Evolutionary conservation across 2,888 invertebrate species (phyloP).

Genomic region (Cataglyphis livida): DNA sequence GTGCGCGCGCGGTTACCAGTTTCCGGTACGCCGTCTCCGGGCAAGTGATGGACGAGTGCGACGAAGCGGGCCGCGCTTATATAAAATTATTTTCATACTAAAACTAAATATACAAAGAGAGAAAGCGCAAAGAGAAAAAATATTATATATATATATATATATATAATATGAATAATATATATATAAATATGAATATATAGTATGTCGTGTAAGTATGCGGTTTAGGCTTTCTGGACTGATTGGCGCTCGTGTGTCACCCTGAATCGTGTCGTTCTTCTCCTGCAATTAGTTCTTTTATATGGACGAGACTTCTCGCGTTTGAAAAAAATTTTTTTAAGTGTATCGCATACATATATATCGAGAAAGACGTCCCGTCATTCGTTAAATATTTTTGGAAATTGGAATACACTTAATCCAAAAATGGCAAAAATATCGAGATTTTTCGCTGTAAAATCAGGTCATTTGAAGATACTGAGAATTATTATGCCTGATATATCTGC

Average conservation of each 20-base stretch:
- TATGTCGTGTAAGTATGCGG: constrained; percentile 72
- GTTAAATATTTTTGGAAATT: constrained; percentile 13
- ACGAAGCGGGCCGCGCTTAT: constrained; percentile 69
- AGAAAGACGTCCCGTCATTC: not conserved
- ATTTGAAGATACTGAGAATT: constrained; percentile 1
- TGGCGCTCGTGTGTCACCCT: constrained; percentile 48
- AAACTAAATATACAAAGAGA: constrained; percentile 77
- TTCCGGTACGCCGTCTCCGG: constrained; percentile 62
- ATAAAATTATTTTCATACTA: constrained; percentile 83
- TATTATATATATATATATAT: constrained; percentile 60
- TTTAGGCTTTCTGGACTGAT: constrained; percentile 66
- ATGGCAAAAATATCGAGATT: not conserved
- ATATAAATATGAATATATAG: constrained; percentile 65
- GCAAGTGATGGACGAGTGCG: constrained; percentile 70
- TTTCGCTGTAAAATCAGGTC: constrained; percentile 3
- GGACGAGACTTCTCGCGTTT: constrained; percentile 10
- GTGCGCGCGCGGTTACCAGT: constrained; percentile 48
- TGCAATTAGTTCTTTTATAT: not conserved
- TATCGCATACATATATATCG: not conserved
- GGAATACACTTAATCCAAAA: not conserved
- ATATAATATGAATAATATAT: constrained; percentile 61
- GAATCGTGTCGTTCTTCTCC: not conserved
- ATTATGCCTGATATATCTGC: not conserved
- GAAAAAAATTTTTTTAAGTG: not conserved
- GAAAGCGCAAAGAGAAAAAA: constrained; percentile 36